Conservation (phyloP, 2,113 vertebrate genomes). For the Lota lota region DNA sequence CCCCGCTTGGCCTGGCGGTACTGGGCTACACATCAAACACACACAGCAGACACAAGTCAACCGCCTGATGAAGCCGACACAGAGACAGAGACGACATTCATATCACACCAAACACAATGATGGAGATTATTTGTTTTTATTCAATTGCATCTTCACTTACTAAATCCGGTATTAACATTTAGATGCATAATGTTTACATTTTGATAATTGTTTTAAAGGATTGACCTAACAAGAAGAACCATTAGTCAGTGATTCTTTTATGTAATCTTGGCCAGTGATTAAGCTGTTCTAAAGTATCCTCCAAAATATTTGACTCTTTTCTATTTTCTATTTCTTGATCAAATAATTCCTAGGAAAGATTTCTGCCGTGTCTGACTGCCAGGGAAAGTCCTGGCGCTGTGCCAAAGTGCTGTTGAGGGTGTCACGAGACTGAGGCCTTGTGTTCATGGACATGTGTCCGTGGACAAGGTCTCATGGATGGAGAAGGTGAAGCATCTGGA, state of each 20-base stretch:
- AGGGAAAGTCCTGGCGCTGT: too few relatives aligned
- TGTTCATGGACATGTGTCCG: background rate
- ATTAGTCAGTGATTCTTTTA: background rate
- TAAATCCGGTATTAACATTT: background rate
- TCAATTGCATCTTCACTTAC: background rate
- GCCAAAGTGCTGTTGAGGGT: background rate
- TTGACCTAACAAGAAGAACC: background rate
- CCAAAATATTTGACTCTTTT: too few relatives aligned
- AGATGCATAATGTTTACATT: background rate
- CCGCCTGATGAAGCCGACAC: background rate
- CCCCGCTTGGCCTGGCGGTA: conserved; percentile 97
- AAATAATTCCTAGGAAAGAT: too few relatives aligned
- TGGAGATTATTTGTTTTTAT: background rate
- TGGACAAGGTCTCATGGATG: background rate
- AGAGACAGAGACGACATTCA: conserved; percentile 4
- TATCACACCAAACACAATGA: background rate
- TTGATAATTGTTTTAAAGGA: background rate
- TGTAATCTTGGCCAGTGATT: background rate
- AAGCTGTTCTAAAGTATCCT: too few relatives aligned
- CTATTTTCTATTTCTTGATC: too few relatives aligned
- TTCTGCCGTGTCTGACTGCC: too few relatives aligned
- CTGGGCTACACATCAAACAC: conserved; percentile 81
- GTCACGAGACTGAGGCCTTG: background rate
- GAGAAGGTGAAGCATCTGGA: conserved; percentile 29
- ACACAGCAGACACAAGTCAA: conserved; percentile 29